Base-by-base conservation (phyloP, 2,888 invertebrate species). In the Caenorhabditis plicata region DNA sequence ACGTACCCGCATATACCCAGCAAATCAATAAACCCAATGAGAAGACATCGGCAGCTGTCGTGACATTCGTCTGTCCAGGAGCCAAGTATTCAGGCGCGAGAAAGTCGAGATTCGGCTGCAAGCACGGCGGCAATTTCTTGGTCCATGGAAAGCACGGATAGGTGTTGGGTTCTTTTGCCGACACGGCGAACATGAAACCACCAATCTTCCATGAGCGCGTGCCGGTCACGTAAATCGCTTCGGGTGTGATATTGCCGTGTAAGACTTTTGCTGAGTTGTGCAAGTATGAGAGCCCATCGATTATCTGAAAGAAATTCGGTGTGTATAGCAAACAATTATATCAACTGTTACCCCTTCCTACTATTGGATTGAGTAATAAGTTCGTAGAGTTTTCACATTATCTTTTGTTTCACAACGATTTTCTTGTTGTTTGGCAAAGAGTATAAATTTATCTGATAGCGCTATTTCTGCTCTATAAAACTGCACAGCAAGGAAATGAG, bases 191-290 rank as follows among this genome's bases (percentile, higher is more conserved):
- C 82, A 94, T 93, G 65, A 96, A 87, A 23, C 95, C 94, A 42
- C 90, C 90, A 56, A 96, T 86, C 83, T 96, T 96, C 96, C 96
- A 96, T 35, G 91, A 90, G 66, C 94, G 92, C 53, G 88, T 87
- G 82, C 89, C 91, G 45, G 92, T 92, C 66, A 96, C 88, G 73
- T 94, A 86, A 74, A 96, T 89, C 73, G 90, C 90, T 71, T 89
- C 88, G 2, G 95, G 95, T 81, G 91, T 93, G 38, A 96, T 88
- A 84, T 96, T 96, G 77, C 92, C 88, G 83, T 96, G 96, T 66
- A 95, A 86, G 78, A 90, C 87, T 83, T 89, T 89, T 71, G 88
- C 88, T 31, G 88, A 88, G 84, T 90, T 89, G 85, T 96, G 95
- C 65, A 96, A 86, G 83, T 89, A 94, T 65, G 91, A 87, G 65